Evolutionary conservation across 64 coral and sea anemone species (phyloP).

Genomic region (Montipora foliosa): DNA sequence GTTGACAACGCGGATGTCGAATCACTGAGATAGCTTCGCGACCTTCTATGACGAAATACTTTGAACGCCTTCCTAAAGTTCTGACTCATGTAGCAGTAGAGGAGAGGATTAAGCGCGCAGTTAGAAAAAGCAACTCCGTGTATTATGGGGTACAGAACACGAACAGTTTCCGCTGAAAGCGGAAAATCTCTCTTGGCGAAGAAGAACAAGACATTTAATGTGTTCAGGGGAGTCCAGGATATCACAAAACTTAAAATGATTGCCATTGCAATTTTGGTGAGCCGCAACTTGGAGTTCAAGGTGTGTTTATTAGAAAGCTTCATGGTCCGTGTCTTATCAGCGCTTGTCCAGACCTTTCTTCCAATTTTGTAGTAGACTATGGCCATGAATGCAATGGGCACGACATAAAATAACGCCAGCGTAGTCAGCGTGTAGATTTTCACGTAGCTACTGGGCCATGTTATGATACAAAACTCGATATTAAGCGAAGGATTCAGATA

Average conservation of each 20-base stretch:
- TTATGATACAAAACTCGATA: constrained; percentile 43
- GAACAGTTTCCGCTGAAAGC: background rate
- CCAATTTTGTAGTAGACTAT: constrained; percentile 81
- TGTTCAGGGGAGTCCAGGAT: constrained; percentile 78
- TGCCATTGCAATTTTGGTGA: constrained; percentile 81
- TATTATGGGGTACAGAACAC: constrained; percentile 46
- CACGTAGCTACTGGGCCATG: constrained; percentile 9
- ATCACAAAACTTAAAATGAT: constrained; percentile 85
- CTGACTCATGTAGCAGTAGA: constrained; percentile 93
- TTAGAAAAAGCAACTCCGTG: constrained; percentile 77
- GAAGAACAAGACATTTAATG: constrained; percentile 36
- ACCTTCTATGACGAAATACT: constrained; percentile 14
- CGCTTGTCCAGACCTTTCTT: constrained; percentile 67
- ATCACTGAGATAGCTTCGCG: background rate
- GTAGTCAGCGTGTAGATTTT: constrained; percentile 57
- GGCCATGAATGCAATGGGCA: constrained; percentile 71
- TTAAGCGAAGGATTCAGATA: background rate
- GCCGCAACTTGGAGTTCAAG: constrained; percentile 71
- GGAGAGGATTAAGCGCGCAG: constrained; percentile 77
- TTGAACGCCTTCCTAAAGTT: constrained; percentile 80
- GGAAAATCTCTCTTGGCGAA: constrained; percentile 13
- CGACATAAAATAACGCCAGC: constrained; percentile 62
- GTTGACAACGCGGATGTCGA: background rate
- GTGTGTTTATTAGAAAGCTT: constrained; percentile 36
- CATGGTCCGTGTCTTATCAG: constrained; percentile 69